These are phyloP conservation scores for Smittia sp. DNA, from an alignment of 2,888 invertebrate species.

Conservation along the genomic window DNA sequence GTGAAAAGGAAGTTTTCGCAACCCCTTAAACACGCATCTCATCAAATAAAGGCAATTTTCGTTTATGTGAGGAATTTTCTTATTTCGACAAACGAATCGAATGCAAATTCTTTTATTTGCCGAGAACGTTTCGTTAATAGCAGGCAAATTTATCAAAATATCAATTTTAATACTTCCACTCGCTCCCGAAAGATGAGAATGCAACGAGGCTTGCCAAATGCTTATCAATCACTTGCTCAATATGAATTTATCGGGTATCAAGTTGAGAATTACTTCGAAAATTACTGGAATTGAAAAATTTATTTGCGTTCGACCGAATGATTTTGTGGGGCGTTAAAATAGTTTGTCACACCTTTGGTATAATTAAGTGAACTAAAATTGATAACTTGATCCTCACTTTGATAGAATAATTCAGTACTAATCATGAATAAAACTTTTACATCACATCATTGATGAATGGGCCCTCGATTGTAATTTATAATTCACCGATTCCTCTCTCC, in stretches of 20 bases:
- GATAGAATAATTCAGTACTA: too few species aligned
- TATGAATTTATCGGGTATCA: not conserved
- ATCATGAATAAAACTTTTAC: too few species aligned
- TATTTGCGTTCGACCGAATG: not conserved
- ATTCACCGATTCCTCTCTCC: not conserved
- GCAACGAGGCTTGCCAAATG: conserved; percentile 19
- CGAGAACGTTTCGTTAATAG: not conserved
- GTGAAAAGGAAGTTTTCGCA: conserved; percentile 2
- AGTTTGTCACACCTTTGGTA: too few species aligned
- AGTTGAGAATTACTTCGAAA: not conserved
- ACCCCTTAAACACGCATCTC: conserved; percentile 29
- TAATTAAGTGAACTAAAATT: too few species aligned
- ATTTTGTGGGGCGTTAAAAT: not conserved
- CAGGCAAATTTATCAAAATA: conserved; percentile 15
- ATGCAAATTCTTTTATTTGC: not conserved
- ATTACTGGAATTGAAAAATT: conserved; percentile 5
- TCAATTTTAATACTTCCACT: not conserved
- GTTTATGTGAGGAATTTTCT: not conserved
- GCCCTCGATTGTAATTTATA: not conserved
- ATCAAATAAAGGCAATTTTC: conserved; percentile 29
- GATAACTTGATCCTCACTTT: too few species aligned
- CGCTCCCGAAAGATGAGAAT: not conserved
- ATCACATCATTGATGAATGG: not conserved
- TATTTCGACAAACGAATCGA: not conserved
- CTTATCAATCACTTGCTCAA: conserved; percentile 22